Evolutionary conservation across 2,888 invertebrate species (phyloP), one percentile per base, ranked within the genome.

Genomic region (Drosophila fungiperda): DNA sequence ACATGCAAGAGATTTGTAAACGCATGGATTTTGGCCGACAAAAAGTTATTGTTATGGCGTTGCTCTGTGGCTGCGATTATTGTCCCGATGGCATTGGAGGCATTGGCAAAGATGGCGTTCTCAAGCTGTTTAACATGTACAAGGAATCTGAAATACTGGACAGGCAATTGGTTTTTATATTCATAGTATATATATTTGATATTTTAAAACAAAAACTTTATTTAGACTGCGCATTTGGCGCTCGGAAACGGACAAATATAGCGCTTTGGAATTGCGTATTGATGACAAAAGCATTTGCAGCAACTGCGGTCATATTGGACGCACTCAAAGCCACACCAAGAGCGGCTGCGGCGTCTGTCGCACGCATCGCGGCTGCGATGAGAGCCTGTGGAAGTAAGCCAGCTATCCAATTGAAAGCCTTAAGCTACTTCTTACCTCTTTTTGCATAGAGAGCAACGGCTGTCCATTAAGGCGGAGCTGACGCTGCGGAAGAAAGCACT

Each of bases 11-110:
- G 79, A 95, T 97, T 81, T 94, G 95, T 73, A 79, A 93, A 11
- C 93, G 94, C 64, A 94, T 96, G 89, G 95, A 96, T 73, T 95
- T 98, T 78, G 96, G 96, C 0, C 95, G 97, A 75, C 95, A 96
- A 78, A 97, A 97, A 92, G 95, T 98, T 92, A 95, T 98, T 68
- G 97, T 96, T 0, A 93, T 98, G 87, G 98, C 97, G 8, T 92
- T 98, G 36, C 93, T 98, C 1, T 96, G 97, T 80, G 98, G 98
- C 0, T 98, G 97, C 91, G 98, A 98, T 93, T 98, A 98, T 91
- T 95, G 95, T 52, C 94, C 94, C 0, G 95, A 95, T 6, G 97
- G 98, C 82, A 93, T 98, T 73, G 94, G 94, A 42, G 96, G 96
- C 0, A 94, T 97, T 57, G 98, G 98, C 0, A 96, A 96, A 73